A percentile compares a stretch with the other conserved stretches of the same genome.
These are phyloP conservation scores for Choloepus didactylus DNA, from an alignment of 2,797 vertebrate genomes.

Conservation along the genomic window DNA sequence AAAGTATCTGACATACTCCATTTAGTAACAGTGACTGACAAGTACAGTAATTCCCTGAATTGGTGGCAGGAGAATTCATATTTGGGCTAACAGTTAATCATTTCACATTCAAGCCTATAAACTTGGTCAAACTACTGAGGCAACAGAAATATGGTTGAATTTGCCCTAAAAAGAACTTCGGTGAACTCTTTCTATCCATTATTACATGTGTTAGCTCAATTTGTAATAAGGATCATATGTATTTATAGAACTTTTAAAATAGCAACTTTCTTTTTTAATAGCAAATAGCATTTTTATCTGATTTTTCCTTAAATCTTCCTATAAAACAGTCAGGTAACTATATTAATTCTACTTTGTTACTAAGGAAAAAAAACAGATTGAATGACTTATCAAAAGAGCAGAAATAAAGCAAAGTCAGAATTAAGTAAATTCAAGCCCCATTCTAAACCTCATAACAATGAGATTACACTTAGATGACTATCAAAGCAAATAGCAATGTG, in stretches of 20 bases:
- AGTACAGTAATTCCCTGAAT: conserved; percentile 19
- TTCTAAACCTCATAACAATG: conserved; percentile 35
- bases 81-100: not conserved
- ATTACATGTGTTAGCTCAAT: conserved; percentile 24
- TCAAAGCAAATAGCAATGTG: conserved; percentile 27
- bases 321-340: conserved; percentile 37
- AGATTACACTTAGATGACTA: conserved; percentile 8
- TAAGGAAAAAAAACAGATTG: not conserved
- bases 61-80: not conserved
- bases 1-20: not conserved
- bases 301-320: conserved; percentile 55
- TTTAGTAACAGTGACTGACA: not conserved
- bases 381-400: conserved; percentile 40
- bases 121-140: conserved; percentile 10
- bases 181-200: conserved; percentile 37
- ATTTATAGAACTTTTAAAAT: conserved; percentile 54
- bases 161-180: not conserved
- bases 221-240: conserved; percentile 36
- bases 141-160: conserved; percentile 49
- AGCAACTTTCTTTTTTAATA: conserved; percentile 57
- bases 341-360: conserved; percentile 58
- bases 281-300: conserved; percentile 51
- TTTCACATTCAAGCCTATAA: conserved; percentile 30
- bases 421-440: conserved; percentile 56
- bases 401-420: conserved; percentile 9